phyloP scores from a whole-genome alignment of 1,140 invertebrate species.

The Parapsyche elsis region DNA sequence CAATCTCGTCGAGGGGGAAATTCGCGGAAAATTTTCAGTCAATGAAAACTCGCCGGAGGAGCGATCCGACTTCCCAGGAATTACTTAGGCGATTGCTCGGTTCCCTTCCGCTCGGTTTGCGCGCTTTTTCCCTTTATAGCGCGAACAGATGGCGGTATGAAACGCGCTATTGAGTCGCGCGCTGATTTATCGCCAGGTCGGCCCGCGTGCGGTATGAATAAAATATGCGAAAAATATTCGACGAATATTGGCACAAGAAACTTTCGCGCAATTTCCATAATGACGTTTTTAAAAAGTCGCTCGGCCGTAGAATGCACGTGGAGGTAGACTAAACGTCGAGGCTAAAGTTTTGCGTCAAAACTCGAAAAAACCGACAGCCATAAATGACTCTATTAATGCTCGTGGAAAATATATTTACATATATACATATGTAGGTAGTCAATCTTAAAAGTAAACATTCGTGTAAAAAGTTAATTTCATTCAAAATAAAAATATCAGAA shows the following conservation, averaged over 20 bases:
- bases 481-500: too few relatives aligned
- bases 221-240: conserved; percentile 44
- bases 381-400: too few relatives aligned
- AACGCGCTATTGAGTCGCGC: conserved; percentile 36
- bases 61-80: not conserved
- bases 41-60: conserved; percentile 10
- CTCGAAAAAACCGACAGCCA: too few relatives aligned
- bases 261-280: conserved; percentile 43
- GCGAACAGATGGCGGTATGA: conserved; percentile 35
- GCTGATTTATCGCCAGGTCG: conserved; percentile 42
- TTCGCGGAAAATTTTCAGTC: conserved; percentile 1
- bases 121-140: conserved; percentile 19
- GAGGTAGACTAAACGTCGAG: too few relatives aligned
- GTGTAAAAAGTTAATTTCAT: too few relatives aligned
- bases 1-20: not conserved
- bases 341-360: too few relatives aligned
- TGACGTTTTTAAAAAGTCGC: conserved; percentile 46
- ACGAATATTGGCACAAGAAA: conserved; percentile 34
- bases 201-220: conserved; percentile 42
- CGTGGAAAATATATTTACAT: too few relatives aligned
- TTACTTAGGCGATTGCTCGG: conserved; percentile 34
- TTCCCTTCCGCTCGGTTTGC: not conserved
- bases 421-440: too few relatives aligned
- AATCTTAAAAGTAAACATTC: too few relatives aligned
- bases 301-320: not conserved